Percentiles rank a stretch among this genome's conserved stretches.
Evolutionary conservation across 2,888 invertebrate genomes (phyloP).

Genomic region (Napeogenes inachia): DNA sequence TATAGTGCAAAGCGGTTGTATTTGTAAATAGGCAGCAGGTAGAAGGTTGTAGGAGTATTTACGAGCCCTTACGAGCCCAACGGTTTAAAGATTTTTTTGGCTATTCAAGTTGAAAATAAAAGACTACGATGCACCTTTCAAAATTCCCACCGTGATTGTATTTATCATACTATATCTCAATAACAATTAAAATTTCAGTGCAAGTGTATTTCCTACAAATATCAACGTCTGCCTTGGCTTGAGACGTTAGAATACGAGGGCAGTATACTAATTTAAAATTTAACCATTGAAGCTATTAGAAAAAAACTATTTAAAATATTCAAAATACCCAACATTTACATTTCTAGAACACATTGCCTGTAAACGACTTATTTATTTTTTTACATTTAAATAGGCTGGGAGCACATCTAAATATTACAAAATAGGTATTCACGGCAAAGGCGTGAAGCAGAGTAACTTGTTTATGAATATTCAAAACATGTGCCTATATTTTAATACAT

Average conservation of each 20-base stretch:
- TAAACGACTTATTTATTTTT: background rate
- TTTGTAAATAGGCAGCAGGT: conserved; percentile 73
- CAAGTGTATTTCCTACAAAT: background rate
- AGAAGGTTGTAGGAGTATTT: conserved; percentile 73
- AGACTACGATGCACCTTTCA: conserved; percentile 58
- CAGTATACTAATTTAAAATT: no score
- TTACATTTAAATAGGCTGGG: conserved; percentile 11
- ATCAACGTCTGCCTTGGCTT: no score
- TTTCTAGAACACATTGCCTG: background rate
- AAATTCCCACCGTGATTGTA: conserved; percentile 57
- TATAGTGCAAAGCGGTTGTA: conserved; percentile 60
- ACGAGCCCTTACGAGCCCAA: conserved; percentile 52
- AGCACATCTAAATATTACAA: conserved; percentile 6
- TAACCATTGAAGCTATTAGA: background rate
- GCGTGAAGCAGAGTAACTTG: conserved; percentile 17
- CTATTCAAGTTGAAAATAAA: conserved; percentile 42
- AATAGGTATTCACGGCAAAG: conserved; percentile 7
- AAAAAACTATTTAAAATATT: background rate
- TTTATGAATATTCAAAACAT: conserved; percentile 29
- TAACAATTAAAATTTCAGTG: background rate
- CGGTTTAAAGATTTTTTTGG: conserved; percentile 47
- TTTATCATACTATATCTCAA: background rate
- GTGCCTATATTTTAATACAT: conserved; percentile 29
- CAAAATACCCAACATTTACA: conserved; percentile 3
- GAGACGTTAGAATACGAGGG: no score